Conservation (phyloP, 2,797 vertebrate genomes). For the Sebastes itinus region DNA sequence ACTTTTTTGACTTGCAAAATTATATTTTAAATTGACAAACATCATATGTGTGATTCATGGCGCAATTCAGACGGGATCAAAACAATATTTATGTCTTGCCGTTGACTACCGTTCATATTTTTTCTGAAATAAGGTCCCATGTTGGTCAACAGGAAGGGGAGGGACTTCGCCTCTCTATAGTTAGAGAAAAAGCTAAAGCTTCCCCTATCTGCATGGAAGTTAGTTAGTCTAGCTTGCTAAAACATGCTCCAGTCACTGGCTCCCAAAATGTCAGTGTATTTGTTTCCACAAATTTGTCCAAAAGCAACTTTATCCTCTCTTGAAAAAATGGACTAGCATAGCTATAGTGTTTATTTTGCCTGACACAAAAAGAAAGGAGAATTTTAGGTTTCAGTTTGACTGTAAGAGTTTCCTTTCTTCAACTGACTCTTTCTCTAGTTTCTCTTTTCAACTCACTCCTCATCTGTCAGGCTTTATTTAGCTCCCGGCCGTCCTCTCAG, state of each 20-base stretch:
- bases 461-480: slow-evolving; percentile 38
- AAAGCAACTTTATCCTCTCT: background rate
- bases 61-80: no score
- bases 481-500: slow-evolving; percentile 11
- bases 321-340: background rate
- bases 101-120: no score
- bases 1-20: no score
- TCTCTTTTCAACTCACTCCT: background rate
- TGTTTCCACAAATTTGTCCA: background rate
- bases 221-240: background rate
- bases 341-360: background rate
- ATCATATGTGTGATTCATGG: no score
- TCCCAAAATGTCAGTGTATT: background rate
- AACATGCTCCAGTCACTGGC: background rate
- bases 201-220: background rate
- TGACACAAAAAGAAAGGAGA: background rate
- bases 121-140: no score
- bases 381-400: background rate
- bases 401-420: background rate
- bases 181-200: background rate
- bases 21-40: no score
- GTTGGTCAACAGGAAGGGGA: no score
- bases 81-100: no score
- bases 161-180: no score
- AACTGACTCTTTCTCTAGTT: background rate